Conservation (phyloP, 2,113 vertebrate species). For the Aphelocoma coerulescens region DNA sequence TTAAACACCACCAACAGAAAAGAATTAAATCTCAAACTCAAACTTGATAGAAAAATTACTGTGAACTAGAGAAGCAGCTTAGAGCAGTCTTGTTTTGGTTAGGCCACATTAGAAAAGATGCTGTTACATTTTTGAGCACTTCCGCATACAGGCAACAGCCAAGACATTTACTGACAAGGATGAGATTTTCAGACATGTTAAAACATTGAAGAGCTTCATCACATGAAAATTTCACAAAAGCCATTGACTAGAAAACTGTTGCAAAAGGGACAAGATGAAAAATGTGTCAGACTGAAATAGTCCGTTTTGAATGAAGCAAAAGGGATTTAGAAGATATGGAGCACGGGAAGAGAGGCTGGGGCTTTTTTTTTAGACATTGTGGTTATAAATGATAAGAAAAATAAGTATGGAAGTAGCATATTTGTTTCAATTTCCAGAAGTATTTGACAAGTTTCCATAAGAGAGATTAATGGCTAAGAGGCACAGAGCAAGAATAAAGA, state of each 20-base stretch:
- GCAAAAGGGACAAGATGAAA: not conserved
- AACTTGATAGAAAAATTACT: not conserved
- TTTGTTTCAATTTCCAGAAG: conserved; percentile 41
- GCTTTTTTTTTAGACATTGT: not conserved
- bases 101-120: not conserved
- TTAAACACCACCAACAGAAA: not conserved
- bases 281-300: not conserved
- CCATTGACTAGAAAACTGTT: not conserved
- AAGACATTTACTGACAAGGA: not conserved
- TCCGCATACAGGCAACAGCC: not conserved
- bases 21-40: not conserved
- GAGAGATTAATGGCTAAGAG: conserved; percentile 13
- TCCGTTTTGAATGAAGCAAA: not conserved
- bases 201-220: not conserved
- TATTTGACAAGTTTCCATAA: conserved; percentile 28
- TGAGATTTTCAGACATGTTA: not conserved
- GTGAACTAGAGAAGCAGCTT: not conserved
- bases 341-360: not conserved
- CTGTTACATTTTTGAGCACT: not conserved
- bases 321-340: not conserved
- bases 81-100: not conserved
- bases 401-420: not conserved
- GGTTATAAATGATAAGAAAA: conserved; percentile 28
- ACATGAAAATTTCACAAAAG: not conserved
- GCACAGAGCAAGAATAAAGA: not conserved